Evolutionary conservation across 2,113 vertebrate genomes (phyloP), one percentile per base, ranked within the genome.

Genomic region (Entelurus aequoreus): DNA sequence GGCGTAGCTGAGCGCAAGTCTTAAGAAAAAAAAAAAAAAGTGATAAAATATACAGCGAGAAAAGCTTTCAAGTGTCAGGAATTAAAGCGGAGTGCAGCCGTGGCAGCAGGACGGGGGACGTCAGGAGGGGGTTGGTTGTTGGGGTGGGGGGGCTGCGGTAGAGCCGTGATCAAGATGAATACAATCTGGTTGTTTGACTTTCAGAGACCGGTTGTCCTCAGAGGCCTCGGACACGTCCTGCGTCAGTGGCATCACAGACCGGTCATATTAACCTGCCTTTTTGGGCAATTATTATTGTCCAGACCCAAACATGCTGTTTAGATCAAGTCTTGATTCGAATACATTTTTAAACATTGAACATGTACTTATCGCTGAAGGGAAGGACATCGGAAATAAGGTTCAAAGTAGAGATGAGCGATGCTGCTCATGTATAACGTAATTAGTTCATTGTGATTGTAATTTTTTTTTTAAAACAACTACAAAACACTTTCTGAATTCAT

Each of bases 21-120:
- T 91, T 92, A 91, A 91, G 87, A 89, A 85, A 16, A 56, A 55
- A 53, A 53, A 57, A 55, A 57, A 57, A 90, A 91, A 90, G 91
- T 91, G 91, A 88, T 92, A 92, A 92, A 92, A 92, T 92, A 92
- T 92, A 92, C 91, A 92, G 91, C 56, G 91, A 90, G 91, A 92
- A 91, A 91, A 90, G 88, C 87, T 90, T 84, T 88, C 87, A 89
- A 90, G 88, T 90, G 89, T 90, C 77, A 72, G 76, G 84, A 90
- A 90, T 90, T 87, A 89, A 88, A 89, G 83, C 84, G 68, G 71
- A 83, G 88, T 77, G 89, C 84, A 87, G 84, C 42, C 38, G 40
- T 57, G 19, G 42, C 84, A 85, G 85, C 80, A 85, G 71, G 80
- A 78, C 67, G 82, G 82, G 79, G 77, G 80, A 81, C 0, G 69